Evolutionary conservation across 92 coral and sea anemone genomes (phyloP).

Genomic region (Paragorgia papillata): DNA sequence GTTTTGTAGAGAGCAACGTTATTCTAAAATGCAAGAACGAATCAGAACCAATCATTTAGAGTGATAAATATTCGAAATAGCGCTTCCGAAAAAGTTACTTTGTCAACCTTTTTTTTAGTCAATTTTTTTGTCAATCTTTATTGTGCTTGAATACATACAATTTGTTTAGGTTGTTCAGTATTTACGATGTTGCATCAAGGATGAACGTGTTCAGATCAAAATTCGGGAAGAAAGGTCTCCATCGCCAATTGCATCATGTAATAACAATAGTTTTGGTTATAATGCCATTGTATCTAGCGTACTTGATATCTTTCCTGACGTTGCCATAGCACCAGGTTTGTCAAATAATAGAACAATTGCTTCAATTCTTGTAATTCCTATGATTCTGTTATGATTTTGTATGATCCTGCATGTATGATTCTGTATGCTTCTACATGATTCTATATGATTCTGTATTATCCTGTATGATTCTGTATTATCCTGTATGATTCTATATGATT

Average conservation of each 20-base stretch:
- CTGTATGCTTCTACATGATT: too few relatives aligned
- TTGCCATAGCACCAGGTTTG: constrained; percentile 76
- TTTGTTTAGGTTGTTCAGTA: constrained; percentile 68
- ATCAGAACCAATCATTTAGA: too few relatives aligned
- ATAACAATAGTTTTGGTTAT: constrained; percentile 71
- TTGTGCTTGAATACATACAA: too few relatives aligned
- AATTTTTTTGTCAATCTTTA: not conserved
- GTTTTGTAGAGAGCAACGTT: too few relatives aligned
- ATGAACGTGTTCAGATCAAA: constrained; percentile 74
- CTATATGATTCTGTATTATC: too few relatives aligned
- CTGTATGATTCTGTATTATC: too few relatives aligned
- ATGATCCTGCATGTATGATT: too few relatives aligned
- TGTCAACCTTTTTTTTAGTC: not conserved
- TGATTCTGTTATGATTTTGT: too few relatives aligned
- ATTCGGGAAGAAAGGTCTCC: constrained; percentile 15
- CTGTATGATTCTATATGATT: too few relatives aligned
- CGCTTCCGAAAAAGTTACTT: too few relatives aligned
- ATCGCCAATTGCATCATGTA: constrained; percentile 79
- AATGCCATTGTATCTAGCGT: constrained; percentile 77
- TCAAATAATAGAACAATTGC: not conserved
- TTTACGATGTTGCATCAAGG: constrained; percentile 71
- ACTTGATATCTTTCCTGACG: constrained; percentile 75
- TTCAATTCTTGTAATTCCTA: not conserved
- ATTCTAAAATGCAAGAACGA: too few relatives aligned
- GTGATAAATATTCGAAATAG: too few relatives aligned